Evolutionary conservation across 2,797 vertebrate genomes (phyloP).

Genomic region (Bothrops alternatus): DNA sequence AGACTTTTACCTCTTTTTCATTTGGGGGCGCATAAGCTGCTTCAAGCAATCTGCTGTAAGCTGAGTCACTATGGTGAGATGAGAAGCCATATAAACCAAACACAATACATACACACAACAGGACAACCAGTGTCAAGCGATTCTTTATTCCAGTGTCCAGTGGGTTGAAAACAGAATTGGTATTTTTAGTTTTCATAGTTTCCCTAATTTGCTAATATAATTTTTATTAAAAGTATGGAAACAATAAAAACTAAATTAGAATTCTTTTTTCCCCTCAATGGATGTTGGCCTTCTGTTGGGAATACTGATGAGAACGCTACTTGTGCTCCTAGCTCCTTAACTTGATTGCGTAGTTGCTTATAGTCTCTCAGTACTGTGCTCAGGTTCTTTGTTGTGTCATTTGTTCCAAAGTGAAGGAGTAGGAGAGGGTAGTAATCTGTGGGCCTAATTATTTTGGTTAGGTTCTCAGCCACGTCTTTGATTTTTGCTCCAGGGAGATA

Average conservation of each 20-base stretch:
- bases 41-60: constrained; percentile 12
- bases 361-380: no score
- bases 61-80: background rate
- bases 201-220: background rate
- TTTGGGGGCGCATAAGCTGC: background rate
- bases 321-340: no score
- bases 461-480: no score
- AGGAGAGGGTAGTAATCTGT: no score
- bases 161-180: background rate
- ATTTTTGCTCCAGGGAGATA: no score
- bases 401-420: no score
- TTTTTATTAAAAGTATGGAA: background rate
- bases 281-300: no score
- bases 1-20: background rate
- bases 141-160: background rate
- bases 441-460: no score
- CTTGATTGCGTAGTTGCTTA: no score
- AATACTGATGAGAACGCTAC: no score
- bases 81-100: background rate
- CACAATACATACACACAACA: background rate
- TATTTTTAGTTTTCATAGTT: background rate
- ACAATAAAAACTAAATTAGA: background rate
- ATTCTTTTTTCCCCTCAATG: no score
- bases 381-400: no score
- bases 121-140: background rate